Conservation (phyloP, 1,140 invertebrate species). For the Bradynema listronoti region DNA sequence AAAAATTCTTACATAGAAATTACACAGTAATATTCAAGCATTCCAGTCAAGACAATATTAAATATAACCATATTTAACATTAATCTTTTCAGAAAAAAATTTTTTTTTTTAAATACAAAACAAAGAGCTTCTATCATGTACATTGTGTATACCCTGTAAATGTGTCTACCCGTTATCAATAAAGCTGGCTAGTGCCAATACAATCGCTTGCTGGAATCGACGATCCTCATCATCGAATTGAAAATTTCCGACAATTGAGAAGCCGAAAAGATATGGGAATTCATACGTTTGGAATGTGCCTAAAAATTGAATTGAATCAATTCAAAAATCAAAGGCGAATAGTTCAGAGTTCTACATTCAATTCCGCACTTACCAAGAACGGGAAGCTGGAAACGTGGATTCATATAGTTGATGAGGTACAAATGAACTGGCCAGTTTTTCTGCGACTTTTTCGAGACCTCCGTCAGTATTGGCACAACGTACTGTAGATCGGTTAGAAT, state of each 20-base stretch:
- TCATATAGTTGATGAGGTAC: conserved; percentile 34
- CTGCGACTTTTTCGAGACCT: conserved; percentile 25
- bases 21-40: too few relatives aligned
- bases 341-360: background rate
- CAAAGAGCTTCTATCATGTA: too few relatives aligned
- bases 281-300: conserved; percentile 29
- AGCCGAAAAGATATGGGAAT: conserved; percentile 31
- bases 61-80: too few relatives aligned
- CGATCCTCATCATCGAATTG: conserved; percentile 26
- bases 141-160: too few relatives aligned
- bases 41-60: too few relatives aligned
- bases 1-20: too few relatives aligned
- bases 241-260: conserved; percentile 31
- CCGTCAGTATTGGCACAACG: conserved; percentile 29
- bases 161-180: conserved; percentile 26
- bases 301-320: background rate
- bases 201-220: conserved; percentile 28
- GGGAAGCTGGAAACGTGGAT: conserved; percentile 25
- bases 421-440: conserved; percentile 30
- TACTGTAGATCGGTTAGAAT: conserved; percentile 33
- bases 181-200: conserved; percentile 27
- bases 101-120: conserved; percentile 12
- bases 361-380: conserved; percentile 17
- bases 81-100: too few relatives aligned
- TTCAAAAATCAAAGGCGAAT: background rate